These are phyloP conservation scores for Epinephelus moara DNA, from an alignment of 2,113 vertebrate genomes.

Conservation along the genomic window DNA sequence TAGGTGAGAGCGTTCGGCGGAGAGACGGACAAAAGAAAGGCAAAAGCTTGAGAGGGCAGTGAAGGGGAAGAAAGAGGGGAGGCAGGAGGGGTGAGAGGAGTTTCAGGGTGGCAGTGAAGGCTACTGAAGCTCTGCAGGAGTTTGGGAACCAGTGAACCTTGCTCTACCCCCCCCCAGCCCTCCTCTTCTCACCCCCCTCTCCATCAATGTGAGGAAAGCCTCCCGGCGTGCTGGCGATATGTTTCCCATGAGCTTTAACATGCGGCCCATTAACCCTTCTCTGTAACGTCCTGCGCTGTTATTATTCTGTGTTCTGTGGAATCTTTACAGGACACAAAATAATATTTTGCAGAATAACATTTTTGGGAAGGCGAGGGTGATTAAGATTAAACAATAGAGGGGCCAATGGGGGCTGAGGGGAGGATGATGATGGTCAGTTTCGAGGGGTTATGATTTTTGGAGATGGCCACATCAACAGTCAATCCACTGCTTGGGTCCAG, in stretches of 20 bases:
- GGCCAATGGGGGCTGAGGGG: neutral
- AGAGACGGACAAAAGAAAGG: conserved; percentile 52
- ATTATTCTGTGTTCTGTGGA: conserved; percentile 45
- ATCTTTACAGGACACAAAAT: conserved; percentile 57
- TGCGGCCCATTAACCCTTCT: conserved; percentile 69
- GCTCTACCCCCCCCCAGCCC: conserved; percentile 35
- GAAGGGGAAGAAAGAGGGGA: conserved; percentile 72
- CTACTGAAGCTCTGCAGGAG: conserved; percentile 81
- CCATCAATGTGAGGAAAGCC: conserved; percentile 79
- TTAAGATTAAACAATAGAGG: conserved; percentile 28
- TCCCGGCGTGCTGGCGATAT: conserved; percentile 67
- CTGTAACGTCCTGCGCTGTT: conserved; percentile 43
- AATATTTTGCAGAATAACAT: conserved; percentile 68
- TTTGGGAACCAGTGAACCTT: conserved; percentile 81
- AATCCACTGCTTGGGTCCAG: neutral
- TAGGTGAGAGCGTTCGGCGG: conserved; percentile 61
- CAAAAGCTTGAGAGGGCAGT: conserved; percentile 64
- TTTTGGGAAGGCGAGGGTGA: conserved; percentile 10
- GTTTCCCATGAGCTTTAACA: conserved; percentile 81
- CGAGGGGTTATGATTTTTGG: neutral
- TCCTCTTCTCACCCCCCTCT: conserved; percentile 60
- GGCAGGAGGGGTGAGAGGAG: conserved; percentile 72
- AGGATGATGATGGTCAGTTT: neutral
- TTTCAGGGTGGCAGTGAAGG: conserved; percentile 72
- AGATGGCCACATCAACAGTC: neutral